Evolutionary conservation across 2,888 invertebrate species (phyloP).

Genomic region (Heliconius hortense): DNA sequence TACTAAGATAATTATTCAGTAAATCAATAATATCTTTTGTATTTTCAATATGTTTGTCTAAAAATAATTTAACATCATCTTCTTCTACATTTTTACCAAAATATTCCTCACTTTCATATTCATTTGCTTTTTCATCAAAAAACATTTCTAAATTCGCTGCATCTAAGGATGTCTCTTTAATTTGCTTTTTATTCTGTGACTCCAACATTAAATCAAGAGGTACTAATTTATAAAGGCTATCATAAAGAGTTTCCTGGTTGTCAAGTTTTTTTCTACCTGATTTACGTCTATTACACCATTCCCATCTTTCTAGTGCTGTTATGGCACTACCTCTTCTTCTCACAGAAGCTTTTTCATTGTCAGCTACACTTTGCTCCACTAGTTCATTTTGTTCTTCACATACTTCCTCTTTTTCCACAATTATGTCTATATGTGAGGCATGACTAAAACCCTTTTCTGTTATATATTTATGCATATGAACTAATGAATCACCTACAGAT

Average conservation of each 20-base stretch:
- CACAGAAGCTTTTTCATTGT: slow-evolving; percentile 67
- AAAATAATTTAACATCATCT: slow-evolving; percentile 84
- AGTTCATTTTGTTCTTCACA: slow-evolving; percentile 61
- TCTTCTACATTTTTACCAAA: slow-evolving; percentile 85
- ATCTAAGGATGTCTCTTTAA: slow-evolving; percentile 82
- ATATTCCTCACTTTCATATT: slow-evolving; percentile 64
- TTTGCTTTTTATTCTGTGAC: slow-evolving; percentile 66
- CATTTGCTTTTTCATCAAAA: slow-evolving; percentile 77
- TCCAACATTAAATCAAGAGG: slow-evolving; percentile 82
- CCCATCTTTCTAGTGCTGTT: slow-evolving; percentile 88
- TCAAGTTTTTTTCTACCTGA: slow-evolving; percentile 77
- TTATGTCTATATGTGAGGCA: slow-evolving; percentile 70
- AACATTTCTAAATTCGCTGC: slow-evolving; percentile 84
- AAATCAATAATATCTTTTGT: slow-evolving; percentile 82
- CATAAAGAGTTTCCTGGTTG: slow-evolving; percentile 84
- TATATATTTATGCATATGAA: slow-evolving; percentile 85
- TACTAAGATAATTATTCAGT: slow-evolving; percentile 82
- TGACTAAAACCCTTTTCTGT: slow-evolving; percentile 83
- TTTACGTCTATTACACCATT: slow-evolving; percentile 86
- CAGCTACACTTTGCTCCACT: slow-evolving; percentile 50
- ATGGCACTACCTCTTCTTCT: slow-evolving; percentile 88
- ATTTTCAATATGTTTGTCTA: slow-evolving; percentile 81
- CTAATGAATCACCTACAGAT: slow-evolving; percentile 84
- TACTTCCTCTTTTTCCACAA: slow-evolving; percentile 67
- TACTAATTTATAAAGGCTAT: slow-evolving; percentile 85